Percentiles rank a stretch among this genome's conserved stretches.
phyloP scores from a whole-genome alignment of 2,888 invertebrate genomes.

The Eupithecia abbreviata region DNA sequence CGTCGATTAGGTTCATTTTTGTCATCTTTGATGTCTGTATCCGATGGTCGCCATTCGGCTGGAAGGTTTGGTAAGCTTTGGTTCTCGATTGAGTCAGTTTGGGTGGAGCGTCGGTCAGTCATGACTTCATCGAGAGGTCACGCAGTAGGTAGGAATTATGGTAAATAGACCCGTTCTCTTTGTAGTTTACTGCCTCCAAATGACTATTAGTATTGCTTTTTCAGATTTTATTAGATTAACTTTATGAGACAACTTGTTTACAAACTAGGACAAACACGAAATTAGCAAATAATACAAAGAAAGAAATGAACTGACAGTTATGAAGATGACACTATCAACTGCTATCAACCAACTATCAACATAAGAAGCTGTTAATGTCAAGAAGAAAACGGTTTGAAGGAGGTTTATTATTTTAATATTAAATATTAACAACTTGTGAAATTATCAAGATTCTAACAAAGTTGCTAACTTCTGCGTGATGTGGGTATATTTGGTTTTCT shows the following conservation, averaged over 20 bases:
- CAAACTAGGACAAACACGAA: conserved; percentile 19
- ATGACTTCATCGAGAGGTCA: conserved; percentile 42
- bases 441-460: conserved; percentile 10
- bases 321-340: conserved; percentile 24
- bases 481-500: conserved; percentile 36
- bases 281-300: conserved; percentile 9
- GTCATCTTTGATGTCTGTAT: conserved; percentile 12
- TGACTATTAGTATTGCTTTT: conserved; percentile 28
- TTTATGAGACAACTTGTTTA: conserved; percentile 24
- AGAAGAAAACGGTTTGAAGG: conserved; percentile 5
- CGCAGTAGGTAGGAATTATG: conserved; percentile 30
- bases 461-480: conserved; percentile 17
- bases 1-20: conserved; percentile 5
- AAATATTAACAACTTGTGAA: background rate
- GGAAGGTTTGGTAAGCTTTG: conserved; percentile 57
- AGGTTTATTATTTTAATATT: conserved; percentile 9
- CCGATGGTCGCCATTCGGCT: conserved; percentile 29
- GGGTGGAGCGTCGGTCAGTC: conserved; percentile 23
- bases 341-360: too few species aligned
- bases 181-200: conserved; percentile 41
- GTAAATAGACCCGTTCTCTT: conserved; percentile 36
- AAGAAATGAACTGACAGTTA: conserved; percentile 24
- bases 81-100: conserved; percentile 60
- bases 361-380: background rate
- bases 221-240: conserved; percentile 32